A percentile compares a stretch with the other conserved stretches of the same genome.
phyloP scores from a whole-genome alignment of 2,797 vertebrate species.

The Phyllotis vaccarum region DNA sequence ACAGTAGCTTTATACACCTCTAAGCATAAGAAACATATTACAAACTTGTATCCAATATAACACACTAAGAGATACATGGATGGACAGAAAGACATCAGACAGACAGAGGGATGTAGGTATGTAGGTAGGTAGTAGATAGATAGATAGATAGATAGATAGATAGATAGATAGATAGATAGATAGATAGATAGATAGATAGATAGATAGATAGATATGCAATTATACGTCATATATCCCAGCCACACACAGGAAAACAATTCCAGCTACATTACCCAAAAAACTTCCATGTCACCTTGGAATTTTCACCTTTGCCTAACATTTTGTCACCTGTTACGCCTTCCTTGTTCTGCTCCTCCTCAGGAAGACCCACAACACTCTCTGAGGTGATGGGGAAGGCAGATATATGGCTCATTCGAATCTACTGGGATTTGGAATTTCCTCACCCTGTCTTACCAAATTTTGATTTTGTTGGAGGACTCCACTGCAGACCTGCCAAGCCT shows the following conservation, averaged over 20 bases:
- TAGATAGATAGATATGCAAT: no score
- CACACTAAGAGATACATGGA: no score
- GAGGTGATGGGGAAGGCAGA: constrained; percentile 91
- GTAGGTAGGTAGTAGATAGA: no score
- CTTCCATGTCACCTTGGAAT: no score
- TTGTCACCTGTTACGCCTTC: neutral
- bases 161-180: no score
- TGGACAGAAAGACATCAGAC: no score
- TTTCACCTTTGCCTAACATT: neutral
- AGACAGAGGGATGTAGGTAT: no score
- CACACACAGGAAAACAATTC: neutral
- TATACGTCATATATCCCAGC: neutral
- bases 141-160: no score
- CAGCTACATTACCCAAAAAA: neutral
- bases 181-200: no score
- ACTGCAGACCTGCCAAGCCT: constrained; percentile 93
- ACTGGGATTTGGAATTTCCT: constrained; percentile 95
- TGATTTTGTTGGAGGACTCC: constrained; percentile 93
- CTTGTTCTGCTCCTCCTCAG: constrained; percentile 4
- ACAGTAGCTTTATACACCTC: no score
- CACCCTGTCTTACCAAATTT: constrained; percentile 93
- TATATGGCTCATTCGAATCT: constrained; percentile 93
- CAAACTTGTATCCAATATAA: no score
- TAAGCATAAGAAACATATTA: no score
- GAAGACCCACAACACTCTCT: constrained; percentile 86